phyloP scores from a whole-genome alignment of 2,888 invertebrate genomes.

The Formica aserva region DNA sequence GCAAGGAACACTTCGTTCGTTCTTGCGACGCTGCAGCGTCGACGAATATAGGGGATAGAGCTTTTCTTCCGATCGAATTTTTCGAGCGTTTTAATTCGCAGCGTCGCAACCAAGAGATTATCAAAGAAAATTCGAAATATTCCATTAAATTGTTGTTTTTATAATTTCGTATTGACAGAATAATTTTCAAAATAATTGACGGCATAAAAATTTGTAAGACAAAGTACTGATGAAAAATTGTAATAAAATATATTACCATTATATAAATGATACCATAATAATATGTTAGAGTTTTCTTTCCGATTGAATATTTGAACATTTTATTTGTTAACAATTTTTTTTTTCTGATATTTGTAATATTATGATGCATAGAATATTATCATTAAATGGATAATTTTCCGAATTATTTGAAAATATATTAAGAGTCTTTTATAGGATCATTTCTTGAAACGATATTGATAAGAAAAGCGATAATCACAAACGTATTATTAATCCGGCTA shows the following conservation, averaged over 20 bases:
- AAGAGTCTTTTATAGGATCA: background rate
- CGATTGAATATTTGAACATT: background rate
- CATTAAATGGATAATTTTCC: background rate
- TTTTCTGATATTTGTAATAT: background rate
- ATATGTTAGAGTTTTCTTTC: background rate
- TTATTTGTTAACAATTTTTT: background rate
- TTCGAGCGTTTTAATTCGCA: constrained; percentile 12
- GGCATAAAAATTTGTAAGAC: background rate
- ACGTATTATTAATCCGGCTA: constrained; percentile 12
- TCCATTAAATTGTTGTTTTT: background rate
- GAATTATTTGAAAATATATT: constrained; percentile 9
- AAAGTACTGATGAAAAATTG: background rate
- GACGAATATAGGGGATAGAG: background rate
- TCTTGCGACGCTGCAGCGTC: constrained; percentile 1
- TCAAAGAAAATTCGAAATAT: background rate
- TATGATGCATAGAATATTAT: background rate
- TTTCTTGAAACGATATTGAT: constrained; percentile 22
- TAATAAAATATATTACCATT: background rate
- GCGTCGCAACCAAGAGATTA: constrained; percentile 1
- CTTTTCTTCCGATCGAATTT: background rate
- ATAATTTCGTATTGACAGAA: background rate
- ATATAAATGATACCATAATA: background rate
- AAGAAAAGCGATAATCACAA: background rate
- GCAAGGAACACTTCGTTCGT: constrained; percentile 11
- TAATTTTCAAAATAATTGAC: background rate